These are phyloP conservation scores for Phyllopteryx taeniolatus DNA, from an alignment of 2,113 vertebrate species.

Conservation along the genomic window DNA sequence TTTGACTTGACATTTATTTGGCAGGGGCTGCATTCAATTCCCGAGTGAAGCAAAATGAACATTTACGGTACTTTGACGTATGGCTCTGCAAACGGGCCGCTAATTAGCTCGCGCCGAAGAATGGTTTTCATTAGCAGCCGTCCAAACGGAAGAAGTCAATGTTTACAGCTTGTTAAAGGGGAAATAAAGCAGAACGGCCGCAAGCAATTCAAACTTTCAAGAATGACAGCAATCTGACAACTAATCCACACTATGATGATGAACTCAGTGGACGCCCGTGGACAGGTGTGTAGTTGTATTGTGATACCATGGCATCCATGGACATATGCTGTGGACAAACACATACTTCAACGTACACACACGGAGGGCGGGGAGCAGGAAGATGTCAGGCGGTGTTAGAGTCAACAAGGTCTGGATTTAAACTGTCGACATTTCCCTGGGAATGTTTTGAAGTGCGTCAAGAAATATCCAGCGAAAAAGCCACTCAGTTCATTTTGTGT, in stretches of 20 bases:
- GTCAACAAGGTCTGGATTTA: slow-evolving; percentile 41
- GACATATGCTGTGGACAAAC: slow-evolving; percentile 56
- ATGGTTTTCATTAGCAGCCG: neutral
- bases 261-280: neutral
- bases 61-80: neutral
- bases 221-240: neutral
- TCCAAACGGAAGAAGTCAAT: neutral
- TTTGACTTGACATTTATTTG: neutral
- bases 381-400: slow-evolving; percentile 59
- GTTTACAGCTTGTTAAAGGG: neutral
- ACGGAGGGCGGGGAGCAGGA: slow-evolving; percentile 44
- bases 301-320: slow-evolving; percentile 56
- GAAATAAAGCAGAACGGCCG: neutral
- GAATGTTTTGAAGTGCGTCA: slow-evolving; percentile 33
- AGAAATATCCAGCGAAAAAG: slow-evolving; percentile 13
- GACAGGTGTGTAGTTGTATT: slow-evolving; percentile 33
- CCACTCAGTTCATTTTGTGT: slow-evolving; percentile 32
- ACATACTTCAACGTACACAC: slow-evolving; percentile 11
- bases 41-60: neutral
- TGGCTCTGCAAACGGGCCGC: neutral
- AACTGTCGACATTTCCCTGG: slow-evolving; percentile 28
- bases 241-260: neutral
- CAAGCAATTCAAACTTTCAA: neutral
- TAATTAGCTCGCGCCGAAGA: neutral
- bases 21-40: neutral